Percentiles rank a stretch among this genome's conserved stretches.
phyloP scores from a whole-genome alignment of 2,113 vertebrate species.

The Hepsetus odoe region DNA sequence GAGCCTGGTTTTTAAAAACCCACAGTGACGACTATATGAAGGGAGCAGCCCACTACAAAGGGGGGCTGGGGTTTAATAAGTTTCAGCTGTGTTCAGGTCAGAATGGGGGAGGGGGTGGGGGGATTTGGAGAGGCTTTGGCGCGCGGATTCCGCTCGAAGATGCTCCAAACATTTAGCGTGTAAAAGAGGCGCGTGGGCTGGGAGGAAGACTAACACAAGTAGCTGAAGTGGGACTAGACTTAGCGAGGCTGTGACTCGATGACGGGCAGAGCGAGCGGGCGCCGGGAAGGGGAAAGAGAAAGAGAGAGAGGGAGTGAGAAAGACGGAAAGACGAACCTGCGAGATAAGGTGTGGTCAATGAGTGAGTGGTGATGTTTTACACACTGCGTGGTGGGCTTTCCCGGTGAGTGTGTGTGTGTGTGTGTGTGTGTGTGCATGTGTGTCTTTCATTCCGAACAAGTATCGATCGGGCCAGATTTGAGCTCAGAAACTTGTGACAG shows the following conservation, averaged over 20 bases:
- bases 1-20: constrained; percentile 51
- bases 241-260: constrained; percentile 56
- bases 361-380: constrained; percentile 62
- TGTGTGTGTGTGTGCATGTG: too few species aligned
- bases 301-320: constrained; percentile 43
- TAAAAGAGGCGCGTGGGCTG: constrained; percentile 56
- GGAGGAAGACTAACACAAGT: constrained; percentile 58
- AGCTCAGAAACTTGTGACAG: constrained; percentile 29
- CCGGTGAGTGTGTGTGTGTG: neutral
- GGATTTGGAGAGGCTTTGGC: constrained; percentile 66
- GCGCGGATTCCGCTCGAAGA: constrained; percentile 76
- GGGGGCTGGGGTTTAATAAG: constrained; percentile 71
- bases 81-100: constrained; percentile 79
- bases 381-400: constrained; percentile 44
- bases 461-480: constrained; percentile 33
- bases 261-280: constrained; percentile 54
- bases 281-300: constrained; percentile 49
- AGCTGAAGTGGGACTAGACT: constrained; percentile 57
- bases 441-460: neutral
- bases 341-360: constrained; percentile 55
- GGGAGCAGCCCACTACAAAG: constrained; percentile 66
- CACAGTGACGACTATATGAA: constrained; percentile 60
- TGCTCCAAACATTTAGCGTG: constrained; percentile 67
- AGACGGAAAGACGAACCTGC: constrained; percentile 53
- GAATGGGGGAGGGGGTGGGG: constrained; percentile 58